Evolutionary conservation across 2,888 invertebrate species (phyloP), one percentile per base, ranked within the genome.

Genomic region (Eupithecia inturbata): DNA sequence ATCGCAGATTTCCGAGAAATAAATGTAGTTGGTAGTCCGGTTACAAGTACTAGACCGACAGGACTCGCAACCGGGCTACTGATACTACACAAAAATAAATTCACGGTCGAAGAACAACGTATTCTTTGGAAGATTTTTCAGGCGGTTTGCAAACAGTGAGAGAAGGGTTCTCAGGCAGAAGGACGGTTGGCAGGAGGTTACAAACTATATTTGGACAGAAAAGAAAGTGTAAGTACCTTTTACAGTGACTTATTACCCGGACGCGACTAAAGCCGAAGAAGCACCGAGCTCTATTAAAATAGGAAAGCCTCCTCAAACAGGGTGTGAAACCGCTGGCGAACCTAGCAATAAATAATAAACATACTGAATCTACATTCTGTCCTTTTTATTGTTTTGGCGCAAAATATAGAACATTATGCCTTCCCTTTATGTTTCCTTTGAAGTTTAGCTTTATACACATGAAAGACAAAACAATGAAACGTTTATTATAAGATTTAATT

Each of bases 381-480:
- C 31, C 62, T 31, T 28, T 31, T 31, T 31, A 19, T 62, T 62
- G 62, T 62, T 31, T 31, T 62, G 62, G 28, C 62, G 31, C 2
- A 31, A 62, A 16, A 62, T 28, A 62, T 28, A 28, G 60, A 28
- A 60, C 1, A 62, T 62, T 16, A 62, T 22, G 6, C 31, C 31
- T 31, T 62, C 16, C 31, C 28, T 62, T 57, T 53, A 49, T n/a
- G 5, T 57, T 57, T 19, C 62, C 62, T 62, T 62, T 62, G 62
- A 31, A 19, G 62, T 62, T 31, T 3, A 62, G 31, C 62, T 19
- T 62, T 31, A 4, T 14, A 6, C 31, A 62, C 19, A 62, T 62
- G 31, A 62, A 31, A 62, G 19, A 2, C 2, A 31, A 57, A 26
- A 57, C 57, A 22, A 26, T 57, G 12, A 57, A 57, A 26, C 12